Conservation (phyloP, 2,113 vertebrate genomes). For the Anoura caudifer region DNA sequence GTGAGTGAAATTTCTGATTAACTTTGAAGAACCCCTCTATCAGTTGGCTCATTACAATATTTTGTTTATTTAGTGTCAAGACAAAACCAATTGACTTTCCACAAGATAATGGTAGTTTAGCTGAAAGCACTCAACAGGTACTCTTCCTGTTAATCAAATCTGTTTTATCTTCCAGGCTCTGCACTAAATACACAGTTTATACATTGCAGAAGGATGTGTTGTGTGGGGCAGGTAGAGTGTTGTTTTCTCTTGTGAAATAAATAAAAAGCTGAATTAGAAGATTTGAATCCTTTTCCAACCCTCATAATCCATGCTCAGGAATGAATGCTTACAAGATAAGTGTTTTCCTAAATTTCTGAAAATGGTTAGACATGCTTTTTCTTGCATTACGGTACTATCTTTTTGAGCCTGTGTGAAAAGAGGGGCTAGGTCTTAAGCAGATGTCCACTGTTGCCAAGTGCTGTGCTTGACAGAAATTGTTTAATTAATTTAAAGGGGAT, state of each 20-base stretch:
- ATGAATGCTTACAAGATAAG: not conserved
- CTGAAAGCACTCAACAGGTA: not conserved
- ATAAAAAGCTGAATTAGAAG: not conserved
- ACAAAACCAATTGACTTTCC: conserved; percentile 28
- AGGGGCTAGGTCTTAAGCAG: not conserved
- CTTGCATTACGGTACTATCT: not conserved
- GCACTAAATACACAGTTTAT: not conserved
- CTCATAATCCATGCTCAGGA: not conserved
- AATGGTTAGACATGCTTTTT: not conserved
- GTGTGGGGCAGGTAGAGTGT: rapidly evolving
- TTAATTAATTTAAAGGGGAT: not conserved
- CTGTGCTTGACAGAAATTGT: not conserved
- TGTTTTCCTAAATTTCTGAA: not conserved
- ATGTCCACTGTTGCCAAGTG: not conserved
- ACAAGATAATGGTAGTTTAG: not conserved
- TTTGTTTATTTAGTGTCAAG: not conserved
- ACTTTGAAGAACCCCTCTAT: not conserved
- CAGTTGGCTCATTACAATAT: not conserved
- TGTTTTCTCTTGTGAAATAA: not conserved
- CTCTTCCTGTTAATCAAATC: not conserved
- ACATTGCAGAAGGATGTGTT: not conserved
- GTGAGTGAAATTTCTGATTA: not conserved
- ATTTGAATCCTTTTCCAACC: not conserved
- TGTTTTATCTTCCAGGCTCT: not conserved
- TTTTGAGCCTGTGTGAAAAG: not conserved